These are phyloP conservation scores for Australoheros facetus DNA, from an alignment of 2,797 vertebrate species.

Conservation along the genomic window DNA sequence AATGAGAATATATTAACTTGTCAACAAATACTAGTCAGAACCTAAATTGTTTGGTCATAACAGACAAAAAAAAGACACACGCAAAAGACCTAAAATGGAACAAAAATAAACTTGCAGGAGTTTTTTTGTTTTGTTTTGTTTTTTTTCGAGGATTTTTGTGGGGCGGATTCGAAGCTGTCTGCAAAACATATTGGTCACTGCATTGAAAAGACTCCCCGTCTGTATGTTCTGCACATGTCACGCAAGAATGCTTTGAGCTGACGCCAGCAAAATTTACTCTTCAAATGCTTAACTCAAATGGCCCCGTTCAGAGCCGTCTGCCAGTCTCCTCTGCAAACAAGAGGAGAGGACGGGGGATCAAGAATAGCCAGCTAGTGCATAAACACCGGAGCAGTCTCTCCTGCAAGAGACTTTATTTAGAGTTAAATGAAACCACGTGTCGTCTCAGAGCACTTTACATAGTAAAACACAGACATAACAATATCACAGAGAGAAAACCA, in stretches of 20 bases:
- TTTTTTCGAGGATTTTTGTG: conserved; percentile 15
- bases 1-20: background rate
- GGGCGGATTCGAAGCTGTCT: conserved; percentile 52
- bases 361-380: conserved; percentile 1
- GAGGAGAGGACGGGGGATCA: background rate
- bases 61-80: background rate
- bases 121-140: background rate
- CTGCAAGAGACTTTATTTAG: background rate
- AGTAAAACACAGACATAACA: background rate
- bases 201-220: conserved; percentile 40
- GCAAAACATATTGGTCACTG: conserved; percentile 68
- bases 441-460: background rate
- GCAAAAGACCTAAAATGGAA: background rate
- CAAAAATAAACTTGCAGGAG: conserved; percentile 34
- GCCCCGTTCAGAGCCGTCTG: conserved; percentile 15
- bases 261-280: conserved; percentile 58
- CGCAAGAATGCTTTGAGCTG: conserved; percentile 73
- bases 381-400: background rate
- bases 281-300: conserved; percentile 57
- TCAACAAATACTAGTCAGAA: background rate
- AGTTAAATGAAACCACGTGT: background rate
- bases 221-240: conserved; percentile 74
- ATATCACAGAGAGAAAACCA: background rate
- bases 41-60: background rate
- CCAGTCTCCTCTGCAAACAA: conserved; percentile 34